Evolutionary conservation across 2,113 vertebrate species (phyloP), one percentile per base, ranked within the genome.

Genomic region (Progne subis): DNA sequence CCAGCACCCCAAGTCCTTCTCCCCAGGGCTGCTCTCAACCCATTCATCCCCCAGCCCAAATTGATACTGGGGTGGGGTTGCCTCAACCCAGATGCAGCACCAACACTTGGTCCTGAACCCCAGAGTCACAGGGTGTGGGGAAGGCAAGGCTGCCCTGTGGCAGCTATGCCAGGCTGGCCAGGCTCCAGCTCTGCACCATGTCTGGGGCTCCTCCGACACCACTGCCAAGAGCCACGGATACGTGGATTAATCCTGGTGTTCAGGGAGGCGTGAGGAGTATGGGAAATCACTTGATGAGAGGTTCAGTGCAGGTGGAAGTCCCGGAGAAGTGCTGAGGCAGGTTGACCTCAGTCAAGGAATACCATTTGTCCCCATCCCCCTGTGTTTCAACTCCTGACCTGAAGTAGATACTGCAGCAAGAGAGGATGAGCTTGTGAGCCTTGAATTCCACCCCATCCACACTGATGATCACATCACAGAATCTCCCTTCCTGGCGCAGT

Each of bases 381-480:
- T 59, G 60, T 23, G 25, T 44, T 59, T 31, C 49, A 18, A 32
- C 64, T 39, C 71, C 97, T 97, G 69, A 98, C 98, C 98, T 98
- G 96, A 99, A 99, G 55, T 98, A 99, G 72, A 94, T 93, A 64
- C 98, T 98, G 95, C 98, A 98, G 94, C 97, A 98, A 81, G 98
- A 99, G 34, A 99, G 97, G 95, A 98, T 98, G 97, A 98, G 98
- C 97, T 98, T 99, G 94, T 99, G 98, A 74, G 97, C 98, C 14
- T 96, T 98, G 94, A 98, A 98, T 85, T 98, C 97, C 10, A 96
- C 92, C 17, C 97, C 98, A 6, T 98, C 96, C 83, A 98, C 98
- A 18, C 97, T 97, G 96, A 99, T 97, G 87, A 98, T 92, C 82
- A 97, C 98, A 14, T 99, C 98, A 21, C 98, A 98, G 82, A 98